phyloP scores from a whole-genome alignment of 2,113 vertebrate species.

The Psophia crepitans region DNA sequence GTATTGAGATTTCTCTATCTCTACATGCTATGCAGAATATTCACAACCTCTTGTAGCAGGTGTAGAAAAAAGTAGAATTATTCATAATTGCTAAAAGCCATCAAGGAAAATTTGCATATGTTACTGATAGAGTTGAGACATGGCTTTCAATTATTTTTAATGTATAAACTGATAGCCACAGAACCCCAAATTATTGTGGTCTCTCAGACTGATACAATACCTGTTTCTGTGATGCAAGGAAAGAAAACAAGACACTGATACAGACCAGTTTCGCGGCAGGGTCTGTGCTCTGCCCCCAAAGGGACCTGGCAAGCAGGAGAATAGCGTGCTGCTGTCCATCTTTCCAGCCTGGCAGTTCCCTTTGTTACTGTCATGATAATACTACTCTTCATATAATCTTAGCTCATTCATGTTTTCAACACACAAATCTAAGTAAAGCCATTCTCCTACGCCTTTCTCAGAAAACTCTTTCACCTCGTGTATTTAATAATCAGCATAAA shows the following conservation, averaged over 20 bases:
- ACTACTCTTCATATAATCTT: not conserved
- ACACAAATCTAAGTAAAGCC: not conserved
- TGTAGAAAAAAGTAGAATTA: not conserved
- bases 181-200: not conserved
- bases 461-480: not conserved
- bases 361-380: not conserved
- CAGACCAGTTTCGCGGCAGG: not conserved
- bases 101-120: not conserved
- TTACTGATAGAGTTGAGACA: not conserved
- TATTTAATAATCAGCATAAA: conserved; percentile 33
- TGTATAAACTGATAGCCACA: not conserved
- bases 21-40: not conserved
- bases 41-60: not conserved
- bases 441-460: not conserved
- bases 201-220: not conserved
- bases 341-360: not conserved
- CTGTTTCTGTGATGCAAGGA: not conserved
- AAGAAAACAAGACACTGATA: not conserved
- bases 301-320: not conserved
- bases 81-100: not conserved
- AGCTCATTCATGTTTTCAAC: not conserved
- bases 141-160: not conserved
- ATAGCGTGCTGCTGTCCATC: not conserved
- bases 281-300: not conserved
- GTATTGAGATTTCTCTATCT: not conserved